These are phyloP conservation scores for Alligator sinensis DNA, from an alignment of 2,113 vertebrate genomes.

Conservation along the genomic window DNA sequence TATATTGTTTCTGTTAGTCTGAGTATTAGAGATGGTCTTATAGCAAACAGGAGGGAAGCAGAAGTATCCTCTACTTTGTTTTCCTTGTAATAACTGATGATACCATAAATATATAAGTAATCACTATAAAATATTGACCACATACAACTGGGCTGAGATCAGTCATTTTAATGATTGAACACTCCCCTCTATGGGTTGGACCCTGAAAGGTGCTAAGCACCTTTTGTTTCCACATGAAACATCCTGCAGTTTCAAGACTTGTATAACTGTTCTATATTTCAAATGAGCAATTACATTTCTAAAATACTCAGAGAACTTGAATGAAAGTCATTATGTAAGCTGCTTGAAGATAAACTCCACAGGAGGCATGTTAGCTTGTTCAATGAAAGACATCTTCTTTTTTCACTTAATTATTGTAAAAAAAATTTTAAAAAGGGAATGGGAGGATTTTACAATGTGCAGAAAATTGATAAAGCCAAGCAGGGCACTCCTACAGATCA, in stretches of 20 bases:
- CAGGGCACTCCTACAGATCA: background rate
- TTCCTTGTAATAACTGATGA: conserved; percentile 9
- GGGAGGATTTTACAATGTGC: conserved; percentile 17
- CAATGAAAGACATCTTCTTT: background rate
- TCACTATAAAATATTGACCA: conserved; percentile 17
- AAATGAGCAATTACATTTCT: conserved; percentile 33
- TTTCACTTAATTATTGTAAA: conserved; percentile 25
- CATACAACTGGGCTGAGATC: background rate
- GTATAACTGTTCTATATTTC: background rate
- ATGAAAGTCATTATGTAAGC: conserved; percentile 18
- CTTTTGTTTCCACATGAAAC: background rate
- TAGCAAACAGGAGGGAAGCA: background rate
- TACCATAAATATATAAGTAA: conserved; percentile 1
- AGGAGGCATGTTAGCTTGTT: background rate
- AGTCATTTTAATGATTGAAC: background rate
- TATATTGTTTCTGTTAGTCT: background rate
- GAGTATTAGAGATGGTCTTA: background rate
- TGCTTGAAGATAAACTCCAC: conserved; percentile 41
- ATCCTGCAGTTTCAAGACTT: background rate
- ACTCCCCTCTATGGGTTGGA: background rate
- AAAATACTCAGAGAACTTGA: conserved; percentile 31
- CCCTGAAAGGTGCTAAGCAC: background rate
- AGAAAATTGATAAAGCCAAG: conserved; percentile 42
- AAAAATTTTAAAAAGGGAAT: background rate
- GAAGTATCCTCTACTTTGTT: background rate